phyloP scores from a whole-genome alignment of 2,888 invertebrate genomes.

The Drosophila tanythrix region DNA sequence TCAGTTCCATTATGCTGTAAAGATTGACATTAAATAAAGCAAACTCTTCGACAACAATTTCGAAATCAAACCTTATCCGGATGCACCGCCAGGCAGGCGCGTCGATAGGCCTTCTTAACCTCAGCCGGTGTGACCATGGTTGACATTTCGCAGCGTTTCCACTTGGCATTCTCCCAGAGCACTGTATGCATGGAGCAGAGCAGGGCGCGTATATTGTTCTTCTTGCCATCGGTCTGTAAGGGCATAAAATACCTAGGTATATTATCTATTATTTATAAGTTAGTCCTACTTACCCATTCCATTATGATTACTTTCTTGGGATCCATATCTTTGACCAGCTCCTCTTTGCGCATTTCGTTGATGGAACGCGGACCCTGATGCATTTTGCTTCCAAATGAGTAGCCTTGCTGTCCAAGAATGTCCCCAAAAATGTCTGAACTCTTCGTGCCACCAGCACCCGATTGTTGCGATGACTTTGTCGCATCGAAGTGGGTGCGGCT shows the following conservation, averaged over 20 bases:
- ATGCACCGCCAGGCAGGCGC: constrained; percentile 98
- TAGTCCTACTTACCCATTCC: constrained; percentile 89
- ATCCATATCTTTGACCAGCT: constrained; percentile 94
- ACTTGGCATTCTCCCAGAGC: constrained; percentile 96
- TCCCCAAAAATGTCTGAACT: constrained; percentile 93
- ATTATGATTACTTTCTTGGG: constrained; percentile 93
- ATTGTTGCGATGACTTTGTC: constrained; percentile 59
- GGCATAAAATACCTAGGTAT: not conserved
- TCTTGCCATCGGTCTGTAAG: constrained; percentile 95
- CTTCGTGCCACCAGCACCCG: constrained; percentile 63
- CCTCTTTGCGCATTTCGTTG: constrained; percentile 96
- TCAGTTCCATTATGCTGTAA: constrained; percentile 95
- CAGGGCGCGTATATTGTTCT: constrained; percentile 97
- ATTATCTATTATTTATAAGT: not conserved
- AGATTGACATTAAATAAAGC: not conserved
- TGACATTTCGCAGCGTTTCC: constrained; percentile 97
- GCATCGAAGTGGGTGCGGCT: constrained; percentile 90
- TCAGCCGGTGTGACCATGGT: constrained; percentile 95
- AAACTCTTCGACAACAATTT: not conserved
- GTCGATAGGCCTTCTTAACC: constrained; percentile 97
- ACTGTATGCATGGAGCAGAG: constrained; percentile 97
- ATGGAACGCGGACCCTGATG: constrained; percentile 93
- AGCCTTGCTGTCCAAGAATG: constrained; percentile 95
- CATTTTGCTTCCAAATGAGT: constrained; percentile 91
- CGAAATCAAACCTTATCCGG: constrained; percentile 94